Evolutionary conservation across 1,140 invertebrate species (phyloP).

Genomic region (Oedothorax gibbosus): DNA sequence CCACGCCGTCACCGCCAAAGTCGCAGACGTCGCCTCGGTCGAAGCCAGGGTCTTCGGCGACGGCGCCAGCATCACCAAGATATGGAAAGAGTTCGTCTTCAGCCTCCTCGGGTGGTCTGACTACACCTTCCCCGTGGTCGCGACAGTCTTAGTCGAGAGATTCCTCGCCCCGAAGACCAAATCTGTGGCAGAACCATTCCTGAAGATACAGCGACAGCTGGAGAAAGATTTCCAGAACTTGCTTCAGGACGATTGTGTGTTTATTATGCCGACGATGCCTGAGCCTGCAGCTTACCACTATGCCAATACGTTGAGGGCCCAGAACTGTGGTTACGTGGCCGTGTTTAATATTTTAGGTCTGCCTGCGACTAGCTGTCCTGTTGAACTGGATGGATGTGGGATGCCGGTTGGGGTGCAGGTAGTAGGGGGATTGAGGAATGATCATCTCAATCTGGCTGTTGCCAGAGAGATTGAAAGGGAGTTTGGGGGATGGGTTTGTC

Average conservation of each 20-base stretch:
- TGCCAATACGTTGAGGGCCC: slow-evolving; percentile 80
- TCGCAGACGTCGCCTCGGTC: slow-evolving; percentile 14
- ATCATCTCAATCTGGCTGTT: slow-evolving; percentile 64
- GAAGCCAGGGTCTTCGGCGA: slow-evolving; percentile 51
- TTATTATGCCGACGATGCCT: slow-evolving; percentile 77
- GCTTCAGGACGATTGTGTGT: slow-evolving; percentile 82
- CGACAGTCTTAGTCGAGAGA: slow-evolving; percentile 35
- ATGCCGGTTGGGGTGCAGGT: slow-evolving; percentile 71
- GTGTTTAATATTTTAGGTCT: slow-evolving; percentile 69
- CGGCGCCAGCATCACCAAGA: not conserved
- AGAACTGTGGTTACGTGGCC: slow-evolving; percentile 86
- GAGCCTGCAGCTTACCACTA: slow-evolving; percentile 86
- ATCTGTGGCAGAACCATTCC: slow-evolving; percentile 47
- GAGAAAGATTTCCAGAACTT: slow-evolving; percentile 72
- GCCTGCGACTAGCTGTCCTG: slow-evolving; percentile 69
- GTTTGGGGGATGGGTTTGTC: slow-evolving; percentile 66
- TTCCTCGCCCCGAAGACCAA: slow-evolving; percentile 29
- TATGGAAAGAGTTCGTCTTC: slow-evolving; percentile 36
- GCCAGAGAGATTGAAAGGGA: slow-evolving; percentile 65
- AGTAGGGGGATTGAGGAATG: slow-evolving; percentile 65
- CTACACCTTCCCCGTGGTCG: slow-evolving; percentile 15
- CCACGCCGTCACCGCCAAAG: slow-evolving; percentile 36
- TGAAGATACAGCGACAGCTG: slow-evolving; percentile 23
- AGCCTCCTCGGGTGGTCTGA: slow-evolving; percentile 37
- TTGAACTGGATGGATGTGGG: slow-evolving; percentile 68